Percentiles rank a stretch among this genome's conserved stretches.
Evolutionary conservation across 2,888 invertebrate species (phyloP).

Genomic region (Lamproptera curius): DNA sequence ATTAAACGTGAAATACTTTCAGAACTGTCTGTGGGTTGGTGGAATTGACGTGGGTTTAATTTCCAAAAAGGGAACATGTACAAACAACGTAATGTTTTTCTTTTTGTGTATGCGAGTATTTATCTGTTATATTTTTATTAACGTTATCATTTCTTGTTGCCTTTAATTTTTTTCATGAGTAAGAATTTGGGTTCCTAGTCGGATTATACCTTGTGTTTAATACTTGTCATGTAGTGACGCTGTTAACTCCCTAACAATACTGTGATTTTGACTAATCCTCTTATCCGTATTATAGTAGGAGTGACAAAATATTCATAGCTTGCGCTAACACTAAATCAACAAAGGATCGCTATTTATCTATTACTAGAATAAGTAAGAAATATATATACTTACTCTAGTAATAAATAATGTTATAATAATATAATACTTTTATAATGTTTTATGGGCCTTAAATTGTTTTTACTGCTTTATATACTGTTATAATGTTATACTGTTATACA

Average conservation of each 20-base stretch:
- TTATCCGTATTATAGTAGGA: not conserved
- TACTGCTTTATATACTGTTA: not conserved
- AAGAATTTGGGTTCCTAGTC: not conserved
- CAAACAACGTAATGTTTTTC: no score
- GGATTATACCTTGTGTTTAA: not conserved
- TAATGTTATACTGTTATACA: no score
- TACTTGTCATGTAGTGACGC: not conserved
- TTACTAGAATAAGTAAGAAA: not conserved
- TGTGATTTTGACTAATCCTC: not conserved
- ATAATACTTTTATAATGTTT: not conserved
- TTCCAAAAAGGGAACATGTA: no score
- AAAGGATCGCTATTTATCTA: not conserved
- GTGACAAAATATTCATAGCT: not conserved
- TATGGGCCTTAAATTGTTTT: not conserved
- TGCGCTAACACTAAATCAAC: not conserved
- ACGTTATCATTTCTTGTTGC: not conserved
- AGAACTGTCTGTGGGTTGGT: no score
- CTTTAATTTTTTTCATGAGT: no score
- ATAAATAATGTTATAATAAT: not conserved
- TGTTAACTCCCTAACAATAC: not conserved
- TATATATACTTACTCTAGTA: not conserved
- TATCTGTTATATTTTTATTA: not conserved
- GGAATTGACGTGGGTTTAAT: no score
- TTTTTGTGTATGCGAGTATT: not conserved
- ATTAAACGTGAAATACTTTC: no score